phyloP scores from a whole-genome alignment of 1,140 invertebrate species.

The Diuraphis noxia region DNA sequence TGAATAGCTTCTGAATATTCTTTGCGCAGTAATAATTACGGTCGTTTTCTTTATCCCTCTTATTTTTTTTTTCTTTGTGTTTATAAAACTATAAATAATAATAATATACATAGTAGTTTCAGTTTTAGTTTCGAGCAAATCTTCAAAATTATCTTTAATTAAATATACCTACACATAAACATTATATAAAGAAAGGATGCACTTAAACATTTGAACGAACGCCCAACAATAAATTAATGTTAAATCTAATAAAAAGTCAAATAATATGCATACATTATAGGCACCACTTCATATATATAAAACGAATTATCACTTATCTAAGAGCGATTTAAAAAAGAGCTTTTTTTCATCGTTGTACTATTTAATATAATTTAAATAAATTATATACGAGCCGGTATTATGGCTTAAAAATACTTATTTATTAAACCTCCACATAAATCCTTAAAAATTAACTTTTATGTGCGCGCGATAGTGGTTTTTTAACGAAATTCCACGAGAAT shows the following conservation, averaged over 20 bases:
- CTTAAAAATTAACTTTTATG: conserved; percentile 1
- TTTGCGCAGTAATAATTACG: background rate
- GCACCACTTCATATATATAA: background rate
- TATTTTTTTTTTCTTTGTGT: background rate
- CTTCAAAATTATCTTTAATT: background rate
- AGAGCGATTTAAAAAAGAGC: background rate
- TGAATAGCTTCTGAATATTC: background rate
- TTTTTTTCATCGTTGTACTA: background rate
- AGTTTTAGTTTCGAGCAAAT: background rate
- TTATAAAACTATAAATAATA: background rate
- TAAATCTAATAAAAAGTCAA: background rate
- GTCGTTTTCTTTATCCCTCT: background rate
- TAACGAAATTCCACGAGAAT: background rate
- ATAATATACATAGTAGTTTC: background rate
- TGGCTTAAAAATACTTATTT: background rate
- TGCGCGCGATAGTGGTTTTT: background rate
- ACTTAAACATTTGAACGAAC: background rate
- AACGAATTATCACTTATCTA: background rate
- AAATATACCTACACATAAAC: background rate
- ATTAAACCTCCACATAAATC: background rate
- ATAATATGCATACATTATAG: background rate
- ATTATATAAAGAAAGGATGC: background rate
- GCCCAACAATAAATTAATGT: background rate
- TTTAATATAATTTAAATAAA: conserved; percentile 17
- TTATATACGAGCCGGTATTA: background rate